Evolutionary conservation across 2,888 invertebrate genomes (phyloP).

Genomic region (Lithophane leautieri): DNA sequence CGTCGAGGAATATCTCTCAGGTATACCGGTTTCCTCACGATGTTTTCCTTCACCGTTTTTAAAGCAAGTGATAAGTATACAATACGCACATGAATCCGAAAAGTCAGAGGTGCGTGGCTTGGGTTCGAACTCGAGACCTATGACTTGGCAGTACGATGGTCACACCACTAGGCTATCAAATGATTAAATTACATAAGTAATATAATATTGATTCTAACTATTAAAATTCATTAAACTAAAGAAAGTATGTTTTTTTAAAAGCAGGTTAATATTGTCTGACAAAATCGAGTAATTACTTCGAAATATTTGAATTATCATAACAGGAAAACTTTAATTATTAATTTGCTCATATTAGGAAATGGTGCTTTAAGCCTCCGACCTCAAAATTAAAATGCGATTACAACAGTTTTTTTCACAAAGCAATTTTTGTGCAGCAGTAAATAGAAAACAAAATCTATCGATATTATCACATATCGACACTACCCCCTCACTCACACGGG

Average conservation of each 20-base stretch:
- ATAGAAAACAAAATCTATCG: conserved; percentile 35
- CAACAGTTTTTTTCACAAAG: background rate
- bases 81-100: too few species aligned
- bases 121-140: too few species aligned
- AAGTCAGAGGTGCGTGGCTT: too few species aligned
- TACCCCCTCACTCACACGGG: conserved; percentile 70
- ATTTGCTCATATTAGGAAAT: background rate
- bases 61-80: too few species aligned
- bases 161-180: too few species aligned
- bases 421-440: background rate
- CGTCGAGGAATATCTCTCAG: too few species aligned
- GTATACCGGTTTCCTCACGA: too few species aligned
- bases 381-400: background rate
- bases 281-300: background rate
- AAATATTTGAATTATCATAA: background rate
- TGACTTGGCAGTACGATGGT: too few species aligned
- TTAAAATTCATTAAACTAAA: too few species aligned
- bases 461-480: conserved; percentile 49
- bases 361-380: background rate
- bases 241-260: background rate
- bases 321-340: background rate
- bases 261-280: background rate
- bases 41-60: too few species aligned
- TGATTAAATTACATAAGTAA: too few species aligned
- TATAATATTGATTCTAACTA: too few species aligned